These are phyloP conservation scores for Musca vetustissima DNA, from an alignment of 1,140 invertebrate genomes.

Conservation along the genomic window DNA sequence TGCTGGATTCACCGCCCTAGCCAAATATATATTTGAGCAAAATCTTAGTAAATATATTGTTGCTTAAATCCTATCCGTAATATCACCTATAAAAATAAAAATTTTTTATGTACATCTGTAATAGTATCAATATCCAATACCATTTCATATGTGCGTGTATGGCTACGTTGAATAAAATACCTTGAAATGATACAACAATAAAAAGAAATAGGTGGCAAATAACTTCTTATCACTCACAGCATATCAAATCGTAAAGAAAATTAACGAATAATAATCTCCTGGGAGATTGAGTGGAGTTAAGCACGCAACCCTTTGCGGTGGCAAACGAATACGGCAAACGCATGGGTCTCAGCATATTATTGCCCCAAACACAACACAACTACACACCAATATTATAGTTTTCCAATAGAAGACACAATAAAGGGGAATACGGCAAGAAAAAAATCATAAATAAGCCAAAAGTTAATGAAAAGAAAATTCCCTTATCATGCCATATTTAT, in stretches of 20 bases:
- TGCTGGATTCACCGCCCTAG: no score
- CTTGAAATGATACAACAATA: neutral
- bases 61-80: no score
- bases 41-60: no score
- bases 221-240: constrained; percentile 52
- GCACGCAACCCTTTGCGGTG: constrained; percentile 24
- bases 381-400: neutral
- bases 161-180: no score
- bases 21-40: no score
- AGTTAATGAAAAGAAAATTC: constrained; percentile 25
- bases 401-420: neutral
- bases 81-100: no score
- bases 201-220: constrained; percentile 38
- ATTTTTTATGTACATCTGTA: no score
- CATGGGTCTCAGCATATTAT: neutral
- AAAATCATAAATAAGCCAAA: constrained; percentile 25
- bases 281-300: constrained; percentile 7
- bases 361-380: neutral
- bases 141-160: no score
- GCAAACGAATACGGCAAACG: neutral
- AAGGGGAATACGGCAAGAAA: neutral
- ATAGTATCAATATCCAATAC: no score
- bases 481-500: constrained; percentile 19
- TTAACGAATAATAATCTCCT: constrained; percentile 47
- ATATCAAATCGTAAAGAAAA: constrained; percentile 43